Conservation (phyloP, 2,113 vertebrate species). For the Lamprologus tigripictilis region DNA sequence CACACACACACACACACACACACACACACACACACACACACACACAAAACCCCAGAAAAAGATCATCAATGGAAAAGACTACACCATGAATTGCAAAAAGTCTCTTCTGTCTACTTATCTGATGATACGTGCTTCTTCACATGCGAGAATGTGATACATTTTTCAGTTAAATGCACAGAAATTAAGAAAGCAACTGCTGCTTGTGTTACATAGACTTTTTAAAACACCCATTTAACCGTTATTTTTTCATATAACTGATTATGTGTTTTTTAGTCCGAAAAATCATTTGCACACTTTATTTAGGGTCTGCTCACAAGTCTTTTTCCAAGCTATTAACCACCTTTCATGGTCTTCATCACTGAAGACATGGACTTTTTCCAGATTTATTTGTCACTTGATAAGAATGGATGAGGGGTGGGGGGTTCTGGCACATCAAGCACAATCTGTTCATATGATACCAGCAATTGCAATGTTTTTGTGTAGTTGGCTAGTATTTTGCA, state of each 20-base stretch:
- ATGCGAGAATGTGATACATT: conserved; percentile 2
- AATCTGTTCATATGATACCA: background rate
- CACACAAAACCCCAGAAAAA: background rate
- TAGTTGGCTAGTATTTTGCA: background rate
- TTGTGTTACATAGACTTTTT: background rate
- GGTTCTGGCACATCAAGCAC: background rate
- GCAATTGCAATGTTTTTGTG: background rate
- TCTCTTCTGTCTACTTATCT: conserved; percentile 45
- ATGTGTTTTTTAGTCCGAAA: background rate
- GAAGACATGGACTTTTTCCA: background rate
- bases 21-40: background rate
- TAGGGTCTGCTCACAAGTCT: background rate
- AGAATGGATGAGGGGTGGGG: background rate
- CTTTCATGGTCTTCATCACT: background rate
- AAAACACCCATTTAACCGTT: background rate
- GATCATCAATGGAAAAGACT: conserved; percentile 42
- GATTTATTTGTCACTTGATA: background rate
- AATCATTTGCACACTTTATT: background rate
- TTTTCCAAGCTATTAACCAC: background rate
- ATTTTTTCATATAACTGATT: background rate
- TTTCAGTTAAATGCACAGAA: background rate
- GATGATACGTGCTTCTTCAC: conserved; percentile 26
- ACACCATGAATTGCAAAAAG: conserved; percentile 22
- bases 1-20: background rate
- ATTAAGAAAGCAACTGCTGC: background rate